Conservation (phyloP, 2,113 vertebrate species). For the Piprites chloris region DNA sequence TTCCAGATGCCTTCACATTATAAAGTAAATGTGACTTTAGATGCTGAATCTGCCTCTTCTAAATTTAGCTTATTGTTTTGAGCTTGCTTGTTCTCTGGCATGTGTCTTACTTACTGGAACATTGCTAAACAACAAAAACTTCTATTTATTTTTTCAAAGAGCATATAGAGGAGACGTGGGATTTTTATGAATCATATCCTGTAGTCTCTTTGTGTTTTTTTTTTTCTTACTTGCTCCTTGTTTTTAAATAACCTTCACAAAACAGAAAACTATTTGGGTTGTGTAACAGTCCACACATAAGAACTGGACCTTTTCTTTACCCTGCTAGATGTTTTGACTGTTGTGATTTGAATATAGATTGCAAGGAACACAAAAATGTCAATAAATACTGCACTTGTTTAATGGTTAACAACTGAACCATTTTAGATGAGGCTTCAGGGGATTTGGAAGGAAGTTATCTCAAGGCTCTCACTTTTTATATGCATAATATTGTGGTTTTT, state of each 20-base stretch:
- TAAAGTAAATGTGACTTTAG: constrained; percentile 37
- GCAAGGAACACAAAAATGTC: constrained; percentile 14
- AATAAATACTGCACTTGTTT: not conserved
- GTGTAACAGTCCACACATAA: not conserved
- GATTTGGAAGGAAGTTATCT: not conserved
- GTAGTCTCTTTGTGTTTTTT: constrained; percentile 58
- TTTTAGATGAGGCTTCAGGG: not conserved
- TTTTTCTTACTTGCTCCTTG: constrained; percentile 54
- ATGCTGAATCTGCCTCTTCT: constrained; percentile 49
- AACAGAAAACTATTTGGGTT: constrained; percentile 61
- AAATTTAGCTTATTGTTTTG: constrained; percentile 52
- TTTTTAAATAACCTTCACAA: constrained; percentile 64
- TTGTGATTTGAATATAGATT: constrained; percentile 40
- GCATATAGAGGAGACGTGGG: constrained; percentile 70
- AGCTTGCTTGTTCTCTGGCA: constrained; percentile 33
- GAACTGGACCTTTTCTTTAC: constrained; percentile 45
- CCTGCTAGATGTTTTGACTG: constrained; percentile 35
- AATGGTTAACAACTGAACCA: not conserved
- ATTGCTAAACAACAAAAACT: constrained; percentile 66
- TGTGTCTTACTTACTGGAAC: constrained; percentile 56
- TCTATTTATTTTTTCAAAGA: constrained; percentile 67
- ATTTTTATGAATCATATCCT: constrained; percentile 82
- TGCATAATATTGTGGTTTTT: not conserved
- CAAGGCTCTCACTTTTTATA: not conserved
- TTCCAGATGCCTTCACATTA: constrained; percentile 52